Conservation (phyloP, 2,888 invertebrate species). For the Capitulum mitella region DNA sequence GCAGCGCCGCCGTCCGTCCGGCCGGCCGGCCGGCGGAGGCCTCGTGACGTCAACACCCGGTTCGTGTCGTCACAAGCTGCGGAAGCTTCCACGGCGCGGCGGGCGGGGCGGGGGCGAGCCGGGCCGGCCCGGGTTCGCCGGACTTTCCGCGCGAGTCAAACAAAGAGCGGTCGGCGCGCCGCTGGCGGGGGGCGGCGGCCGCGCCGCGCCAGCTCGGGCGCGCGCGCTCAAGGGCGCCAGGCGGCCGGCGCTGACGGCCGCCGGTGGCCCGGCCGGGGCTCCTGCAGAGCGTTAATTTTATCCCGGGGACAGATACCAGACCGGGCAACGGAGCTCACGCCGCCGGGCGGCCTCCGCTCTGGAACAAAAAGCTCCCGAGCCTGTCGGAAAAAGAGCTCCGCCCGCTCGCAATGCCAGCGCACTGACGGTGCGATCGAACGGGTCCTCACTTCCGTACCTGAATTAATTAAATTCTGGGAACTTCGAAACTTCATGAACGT, state of each 20-base stretch:
- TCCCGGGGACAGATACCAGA: not conserved
- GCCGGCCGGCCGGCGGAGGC: not conserved
- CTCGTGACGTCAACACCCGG: not conserved
- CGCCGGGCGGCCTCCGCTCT: no score
- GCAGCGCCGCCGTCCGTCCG: not conserved
- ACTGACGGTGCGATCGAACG: no score
- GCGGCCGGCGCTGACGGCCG: not conserved
- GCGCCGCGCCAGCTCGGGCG: no score
- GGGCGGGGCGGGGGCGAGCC: no score
- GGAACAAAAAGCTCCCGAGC: no score
- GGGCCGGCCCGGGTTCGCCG: not conserved
- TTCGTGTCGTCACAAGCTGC: slow-evolving; percentile 12
- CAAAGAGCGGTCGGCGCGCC: not conserved
- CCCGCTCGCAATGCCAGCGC: no score
- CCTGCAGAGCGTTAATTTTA: not conserved
- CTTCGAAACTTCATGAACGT: no score
- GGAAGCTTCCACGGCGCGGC: slow-evolving; percentile 1
- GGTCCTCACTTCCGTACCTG: no score
- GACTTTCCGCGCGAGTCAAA: slow-evolving; percentile 4
- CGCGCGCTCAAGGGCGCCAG: not conserved
- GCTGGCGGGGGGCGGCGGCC: not conserved
- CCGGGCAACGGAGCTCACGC: not conserved
- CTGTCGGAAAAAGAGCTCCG: no score
- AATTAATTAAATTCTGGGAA: no score
- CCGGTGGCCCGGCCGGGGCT: not conserved